Base-by-base conservation (phyloP, 2,797 vertebrate genomes). In the Thripadectes ignobilis region DNA sequence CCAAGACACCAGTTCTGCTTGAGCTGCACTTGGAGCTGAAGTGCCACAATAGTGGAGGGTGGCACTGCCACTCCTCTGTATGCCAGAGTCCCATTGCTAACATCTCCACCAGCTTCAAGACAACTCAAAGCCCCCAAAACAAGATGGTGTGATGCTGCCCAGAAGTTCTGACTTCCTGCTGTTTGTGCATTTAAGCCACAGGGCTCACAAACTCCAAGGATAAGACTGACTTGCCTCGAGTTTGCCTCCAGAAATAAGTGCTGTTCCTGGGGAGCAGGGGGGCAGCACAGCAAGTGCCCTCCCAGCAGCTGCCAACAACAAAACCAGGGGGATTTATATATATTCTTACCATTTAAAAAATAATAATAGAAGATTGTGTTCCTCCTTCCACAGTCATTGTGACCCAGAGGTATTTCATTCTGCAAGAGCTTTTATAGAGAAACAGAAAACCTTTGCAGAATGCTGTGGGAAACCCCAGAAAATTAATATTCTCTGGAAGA, bases 321-420 rank as follows among this genome's bases (percentile, higher is more conserved):
- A 67, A 87, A 79, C 36, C 66, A 59, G 43, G 39, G 6, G 32
- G 3, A 79, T 82, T 84, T 51, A 46, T 20, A 7, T 85, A 7
- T 89, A 81, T 72, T 89, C 92, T 87, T 69, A 76, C 85, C 24
- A 46, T 62, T 36, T 2, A 20, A 72, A 63, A 66, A 73, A 32
- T 32, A 80, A 48, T 38, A 76, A 51, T 76, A 38, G 51, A 52
- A 66, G 14, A 61, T 7, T 14, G 38, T 54, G 29, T 55, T 89
- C 41, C 63, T 76, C 21, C 85, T 61, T 82, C 65, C 48, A 30
- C 51, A 57, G 45, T 21, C 24, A 54, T 2, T 23, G 45, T 74
- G 34, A 55, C 15, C 39, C 55, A 93, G 30, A 63, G 39, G 43
- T 55, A 67, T 39, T 82, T 80, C 24, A 83, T 51, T 62, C 49